Evolutionary conservation across 2,888 invertebrate species (phyloP).

Genomic region (Drosophila kanekoi): DNA sequence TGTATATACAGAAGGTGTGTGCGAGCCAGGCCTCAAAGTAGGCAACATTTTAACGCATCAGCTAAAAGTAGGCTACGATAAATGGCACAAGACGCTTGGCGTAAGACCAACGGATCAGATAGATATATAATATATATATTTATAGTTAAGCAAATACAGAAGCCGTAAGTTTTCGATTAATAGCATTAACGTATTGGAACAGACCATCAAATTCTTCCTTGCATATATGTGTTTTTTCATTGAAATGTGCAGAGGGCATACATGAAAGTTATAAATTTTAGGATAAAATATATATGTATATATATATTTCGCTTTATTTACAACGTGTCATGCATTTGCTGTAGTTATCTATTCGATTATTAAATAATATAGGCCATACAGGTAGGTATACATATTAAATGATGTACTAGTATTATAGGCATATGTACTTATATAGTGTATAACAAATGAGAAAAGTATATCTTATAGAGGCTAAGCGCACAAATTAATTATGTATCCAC

Average conservation of each 20-base stretch:
- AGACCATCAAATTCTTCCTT: not conserved
- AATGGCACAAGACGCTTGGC: conserved; percentile 53
- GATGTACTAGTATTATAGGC: conserved; percentile 5
- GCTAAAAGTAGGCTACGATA: conserved; percentile 25
- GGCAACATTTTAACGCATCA: conserved; percentile 33
- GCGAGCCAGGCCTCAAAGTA: conserved; percentile 28
- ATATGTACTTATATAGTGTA: conserved; percentile 16
- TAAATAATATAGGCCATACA: conserved; percentile 53
- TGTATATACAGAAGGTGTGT: conserved; percentile 37
- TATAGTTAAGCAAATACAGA: conserved; percentile 6
- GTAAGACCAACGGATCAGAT: conserved; percentile 15
- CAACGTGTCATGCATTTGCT: conserved; percentile 54
- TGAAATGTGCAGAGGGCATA: conserved; percentile 6
- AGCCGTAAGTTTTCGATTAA: conserved; percentile 6
- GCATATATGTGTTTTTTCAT: not conserved
- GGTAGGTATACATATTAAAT: conserved; percentile 31
- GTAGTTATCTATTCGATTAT: conserved; percentile 46
- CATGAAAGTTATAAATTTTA: not conserved
- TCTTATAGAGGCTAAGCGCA: conserved; percentile 53
- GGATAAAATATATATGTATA: conserved; percentile 36
- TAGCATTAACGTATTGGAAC: conserved; percentile 7
- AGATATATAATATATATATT: not conserved
- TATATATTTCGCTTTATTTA: conserved; percentile 60
- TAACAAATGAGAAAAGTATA: conserved; percentile 50
- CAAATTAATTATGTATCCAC: conserved; percentile 36